Evolutionary conservation across 1,140 invertebrate species (phyloP), one percentile per base, ranked within the genome.

Genomic region (Reticulitermes speratus): DNA sequence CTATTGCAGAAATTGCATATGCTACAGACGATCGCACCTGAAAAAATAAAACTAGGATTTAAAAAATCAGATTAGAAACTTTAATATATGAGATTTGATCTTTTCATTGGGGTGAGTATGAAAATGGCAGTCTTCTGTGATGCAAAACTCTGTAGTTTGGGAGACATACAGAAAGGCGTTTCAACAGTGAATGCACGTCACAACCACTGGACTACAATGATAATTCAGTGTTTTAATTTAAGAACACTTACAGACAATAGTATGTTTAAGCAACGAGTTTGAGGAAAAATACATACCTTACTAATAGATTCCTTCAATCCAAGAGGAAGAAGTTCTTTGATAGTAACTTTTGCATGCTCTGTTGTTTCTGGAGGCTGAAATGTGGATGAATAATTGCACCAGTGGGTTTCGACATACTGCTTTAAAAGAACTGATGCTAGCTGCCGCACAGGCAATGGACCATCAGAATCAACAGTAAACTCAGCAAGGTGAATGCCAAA

Each of bases 371-470:
- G 95, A 14, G 92, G 89, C 48, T 92, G 90, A 89, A 94, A 95
- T 89, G 94, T 95, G 69, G 95, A 94, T 21, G 93, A 91, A 44
- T 91, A 85, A 69, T 91, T 89, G 87, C 90, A 92, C 96, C 96
- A 97, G 90, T 96, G 96, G 69, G 91, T 92, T 88, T 96, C 94
- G 38, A 96, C 94, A 91, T 96, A 96, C 87, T 96, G 95, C 85
- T 95, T 95, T 23, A 97, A 90, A 84, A 97, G 90, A 32, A 96
- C 94, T 32, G 95, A 95, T 0, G 96, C 94, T 86, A 97, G 90
- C 89, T 96, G 96, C 85, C 96, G 91, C 86, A 95, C 91, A 25
- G 95, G 90, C 75, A 95, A 90, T 84, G 91, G 92, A n/a, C 94
- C 93, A 88, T 93, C 92, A n/a, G 92, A 91, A 90, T 96, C 94